These are phyloP conservation scores for Andrena dorsata DNA, from an alignment of 2,888 invertebrate genomes.

Conservation along the genomic window DNA sequence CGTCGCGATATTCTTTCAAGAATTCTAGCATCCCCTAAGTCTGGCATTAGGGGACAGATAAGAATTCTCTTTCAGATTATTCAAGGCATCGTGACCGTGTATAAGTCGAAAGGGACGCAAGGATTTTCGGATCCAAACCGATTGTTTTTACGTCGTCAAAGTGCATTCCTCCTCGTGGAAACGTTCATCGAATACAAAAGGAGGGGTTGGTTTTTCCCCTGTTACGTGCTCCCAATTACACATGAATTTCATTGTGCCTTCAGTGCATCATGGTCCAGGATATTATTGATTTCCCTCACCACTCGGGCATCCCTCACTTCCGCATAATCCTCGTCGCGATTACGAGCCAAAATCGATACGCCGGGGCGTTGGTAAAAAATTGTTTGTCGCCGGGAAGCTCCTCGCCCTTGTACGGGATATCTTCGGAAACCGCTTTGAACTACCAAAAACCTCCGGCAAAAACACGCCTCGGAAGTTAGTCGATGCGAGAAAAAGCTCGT, in stretches of 20 bases:
- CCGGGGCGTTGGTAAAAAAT: constrained; percentile 38
- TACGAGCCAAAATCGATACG: constrained; percentile 61
- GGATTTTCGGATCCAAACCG: background rate
- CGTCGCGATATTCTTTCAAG: background rate
- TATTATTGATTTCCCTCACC: constrained; percentile 55
- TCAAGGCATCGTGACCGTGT: background rate
- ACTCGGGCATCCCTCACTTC: constrained; percentile 41
- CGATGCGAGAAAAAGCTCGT: background rate
- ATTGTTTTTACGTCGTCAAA: background rate
- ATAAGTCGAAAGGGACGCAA: background rate
- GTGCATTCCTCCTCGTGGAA: background rate
- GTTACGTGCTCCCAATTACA: constrained; percentile 18
- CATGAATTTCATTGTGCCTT: constrained; percentile 27
- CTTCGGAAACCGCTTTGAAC: background rate
- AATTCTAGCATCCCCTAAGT: too few relatives aligned
- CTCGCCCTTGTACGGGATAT: constrained; percentile 6
- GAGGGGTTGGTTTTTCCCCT: background rate
- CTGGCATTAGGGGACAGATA: too few relatives aligned
- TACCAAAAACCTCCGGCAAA: background rate
- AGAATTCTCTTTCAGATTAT: background rate
- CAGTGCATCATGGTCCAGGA: constrained; percentile 38
- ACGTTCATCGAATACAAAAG: background rate
- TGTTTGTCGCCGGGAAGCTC: constrained; percentile 33
- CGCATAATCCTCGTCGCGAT: constrained; percentile 62
- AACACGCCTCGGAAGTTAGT: background rate